Evolutionary conservation across 2,113 vertebrate genomes (phyloP), one percentile per base, ranked within the genome.

Genomic region (Scopus umbretta): DNA sequence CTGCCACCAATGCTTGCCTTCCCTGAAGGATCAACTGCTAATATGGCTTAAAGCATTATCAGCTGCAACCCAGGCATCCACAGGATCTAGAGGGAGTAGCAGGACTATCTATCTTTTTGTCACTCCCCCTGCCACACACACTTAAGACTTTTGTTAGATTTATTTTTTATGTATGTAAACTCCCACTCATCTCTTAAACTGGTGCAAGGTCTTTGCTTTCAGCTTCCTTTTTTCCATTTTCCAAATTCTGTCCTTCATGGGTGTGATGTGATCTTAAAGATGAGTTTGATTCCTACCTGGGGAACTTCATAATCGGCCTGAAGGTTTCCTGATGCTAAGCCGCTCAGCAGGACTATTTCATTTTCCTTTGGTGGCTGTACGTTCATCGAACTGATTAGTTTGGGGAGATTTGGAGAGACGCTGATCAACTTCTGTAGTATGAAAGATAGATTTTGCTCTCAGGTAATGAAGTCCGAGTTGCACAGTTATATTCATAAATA

Each of bases 291-390:
- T 75, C 97, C 96, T 98, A 99, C 99, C 98, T 99, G 99, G 83
- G 98, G 96, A 92, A 98, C 97, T 82, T 98, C 95, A 82, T 98
- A 98, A 84, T 98, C 98, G 2, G 96, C 91, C 85, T 98, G 98
- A 89, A 98, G 98, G 78, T 96, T 97, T 89, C 98, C 98, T 78
- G 99, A 97, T 45, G 98, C 92, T 97, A 99, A 97, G 80, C 99
- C 99, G 79, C 98, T 99, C 42, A 99, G 97, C 76, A 99, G 98
- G 38, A 99, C 98, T 93, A 99, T 98, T 97, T 99, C 99, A 85
- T 99, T 99, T 97, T 99, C 99, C 97, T 99, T 99, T 16, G 99
- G 99, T 74, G 99, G 98, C 88, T 99, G 98, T 70, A 99, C 98
- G 0, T 98, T 99, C 97, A 99, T 98, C 1, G 99, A 99, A 88